phyloP scores from a whole-genome alignment of 2,797 vertebrate genomes.

The Urophycis tenuis region DNA sequence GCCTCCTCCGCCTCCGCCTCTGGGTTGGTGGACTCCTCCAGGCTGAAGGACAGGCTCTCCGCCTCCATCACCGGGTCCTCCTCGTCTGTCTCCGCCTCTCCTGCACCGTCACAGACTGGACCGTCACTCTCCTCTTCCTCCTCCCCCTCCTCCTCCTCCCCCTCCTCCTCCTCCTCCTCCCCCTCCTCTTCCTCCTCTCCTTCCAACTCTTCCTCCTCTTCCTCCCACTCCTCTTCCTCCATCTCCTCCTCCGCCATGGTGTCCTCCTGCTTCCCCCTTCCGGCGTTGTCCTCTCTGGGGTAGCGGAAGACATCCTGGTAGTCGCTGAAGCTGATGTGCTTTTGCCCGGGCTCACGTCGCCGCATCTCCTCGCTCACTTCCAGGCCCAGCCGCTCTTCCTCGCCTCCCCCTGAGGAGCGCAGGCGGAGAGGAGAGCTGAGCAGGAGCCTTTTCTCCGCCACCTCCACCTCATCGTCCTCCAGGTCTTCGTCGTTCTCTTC shows the following conservation, averaged over 20 bases:
- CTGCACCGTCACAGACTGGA: constrained; percentile 67
- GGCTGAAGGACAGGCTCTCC: constrained; percentile 76
- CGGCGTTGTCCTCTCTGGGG: constrained; percentile 51
- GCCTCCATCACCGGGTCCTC: constrained; percentile 83
- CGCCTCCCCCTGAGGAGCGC: constrained; percentile 31
- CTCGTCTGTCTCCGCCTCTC: constrained; percentile 64
- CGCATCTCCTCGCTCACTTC: constrained; percentile 46
- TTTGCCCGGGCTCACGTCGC: constrained; percentile 34
- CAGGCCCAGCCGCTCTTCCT: constrained; percentile 36
- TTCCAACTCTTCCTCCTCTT: too few relatives aligned
- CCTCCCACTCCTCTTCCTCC: constrained; percentile 42
- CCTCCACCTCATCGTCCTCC: constrained; percentile 69
- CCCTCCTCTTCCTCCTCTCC: constrained; percentile 54
- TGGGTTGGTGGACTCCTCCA: constrained; percentile 63
- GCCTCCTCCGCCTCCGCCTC: constrained; percentile 50
- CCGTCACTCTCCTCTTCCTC: constrained; percentile 53
- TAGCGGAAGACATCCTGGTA: constrained; percentile 62
- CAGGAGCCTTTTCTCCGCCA: constrained; percentile 54
- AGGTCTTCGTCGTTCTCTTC: constrained; percentile 57
- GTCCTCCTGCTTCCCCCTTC: constrained; percentile 42
- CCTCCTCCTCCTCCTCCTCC: constrained; percentile 53
- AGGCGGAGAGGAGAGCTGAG: constrained; percentile 33
- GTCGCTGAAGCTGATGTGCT: constrained; percentile 60
- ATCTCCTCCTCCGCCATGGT: constrained; percentile 28
- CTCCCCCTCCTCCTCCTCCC: constrained; percentile 53